phyloP scores from a whole-genome alignment of 2,113 vertebrate genomes.

The Furnarius figulus region DNA sequence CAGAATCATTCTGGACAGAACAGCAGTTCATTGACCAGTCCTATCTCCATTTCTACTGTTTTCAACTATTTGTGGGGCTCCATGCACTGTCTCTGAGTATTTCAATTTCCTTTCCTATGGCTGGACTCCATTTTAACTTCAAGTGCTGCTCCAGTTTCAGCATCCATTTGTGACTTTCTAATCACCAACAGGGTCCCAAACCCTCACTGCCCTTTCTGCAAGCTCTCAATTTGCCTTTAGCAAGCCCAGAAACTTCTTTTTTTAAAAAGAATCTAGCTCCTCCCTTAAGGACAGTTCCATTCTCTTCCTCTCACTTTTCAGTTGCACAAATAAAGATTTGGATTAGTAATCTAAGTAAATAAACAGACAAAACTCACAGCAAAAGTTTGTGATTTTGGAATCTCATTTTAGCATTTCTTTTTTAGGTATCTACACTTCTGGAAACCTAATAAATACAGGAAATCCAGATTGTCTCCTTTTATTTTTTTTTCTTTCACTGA shows the following conservation, averaged over 20 bases:
- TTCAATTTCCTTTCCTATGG: background rate
- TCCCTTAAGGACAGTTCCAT: background rate
- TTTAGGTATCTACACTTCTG: background rate
- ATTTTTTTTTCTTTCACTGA: background rate
- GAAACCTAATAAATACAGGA: background rate
- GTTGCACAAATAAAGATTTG: background rate
- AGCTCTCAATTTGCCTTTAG: background rate
- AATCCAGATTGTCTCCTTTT: accelerated
- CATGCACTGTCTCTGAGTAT: background rate
- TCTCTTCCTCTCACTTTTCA: background rate
- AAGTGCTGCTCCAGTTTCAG: background rate
- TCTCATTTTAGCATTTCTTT: background rate
- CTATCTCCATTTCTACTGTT: background rate
- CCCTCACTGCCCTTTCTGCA: background rate
- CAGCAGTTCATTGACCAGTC: background rate
- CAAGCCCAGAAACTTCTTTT: background rate
- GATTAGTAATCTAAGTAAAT: background rate
- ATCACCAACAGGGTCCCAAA: background rate
- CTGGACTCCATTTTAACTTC: background rate
- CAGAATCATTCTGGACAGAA: background rate
- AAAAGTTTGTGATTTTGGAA: background rate
- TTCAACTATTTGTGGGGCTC: background rate
- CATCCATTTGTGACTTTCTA: background rate
- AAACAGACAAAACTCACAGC: background rate
- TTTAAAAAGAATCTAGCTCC: background rate